Evolutionary conservation across 2,888 invertebrate genomes (phyloP).

Genomic region (Mechanitis messenoides): DNA sequence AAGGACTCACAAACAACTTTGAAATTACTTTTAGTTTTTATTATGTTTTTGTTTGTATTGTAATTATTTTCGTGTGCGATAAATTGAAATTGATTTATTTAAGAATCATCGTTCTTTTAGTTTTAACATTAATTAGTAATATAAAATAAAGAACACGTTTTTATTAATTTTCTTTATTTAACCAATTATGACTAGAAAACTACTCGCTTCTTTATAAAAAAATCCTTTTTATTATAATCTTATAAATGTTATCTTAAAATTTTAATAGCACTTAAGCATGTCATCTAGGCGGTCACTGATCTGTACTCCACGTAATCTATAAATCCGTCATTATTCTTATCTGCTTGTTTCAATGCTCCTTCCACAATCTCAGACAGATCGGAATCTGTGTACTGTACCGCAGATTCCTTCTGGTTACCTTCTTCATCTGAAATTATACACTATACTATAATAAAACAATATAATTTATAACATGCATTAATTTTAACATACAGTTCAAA

Average conservation of each 20-base stretch:
- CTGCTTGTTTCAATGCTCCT: conserved; percentile 45
- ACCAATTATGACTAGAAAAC: not conserved
- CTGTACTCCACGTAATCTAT: conserved; percentile 51
- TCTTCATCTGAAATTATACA: conserved; percentile 24
- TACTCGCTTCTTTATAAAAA: not conserved
- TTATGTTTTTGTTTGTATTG: no score
- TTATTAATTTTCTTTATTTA: not conserved
- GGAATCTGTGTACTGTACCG: conserved; percentile 38
- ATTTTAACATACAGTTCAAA: no score
- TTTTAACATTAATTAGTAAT: not conserved
- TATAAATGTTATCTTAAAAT: no score
- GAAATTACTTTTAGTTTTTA: no score
- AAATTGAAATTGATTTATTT: no score
- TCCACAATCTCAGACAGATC: conserved; percentile 49
- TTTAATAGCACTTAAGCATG: no score
- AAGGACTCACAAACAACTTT: no score
- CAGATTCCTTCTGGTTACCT: conserved; percentile 26
- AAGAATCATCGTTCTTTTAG: no score
- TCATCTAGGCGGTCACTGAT: conserved; percentile 26
- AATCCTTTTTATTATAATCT: not conserved
- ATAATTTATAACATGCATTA: no score
- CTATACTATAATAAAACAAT: no score
- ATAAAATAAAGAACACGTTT: not conserved
- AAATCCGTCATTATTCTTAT: conserved; percentile 52
- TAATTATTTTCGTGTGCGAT: no score